Evolutionary conservation across 2,113 vertebrate genomes (phyloP).

Genomic region (Atractosteus spatula): DNA sequence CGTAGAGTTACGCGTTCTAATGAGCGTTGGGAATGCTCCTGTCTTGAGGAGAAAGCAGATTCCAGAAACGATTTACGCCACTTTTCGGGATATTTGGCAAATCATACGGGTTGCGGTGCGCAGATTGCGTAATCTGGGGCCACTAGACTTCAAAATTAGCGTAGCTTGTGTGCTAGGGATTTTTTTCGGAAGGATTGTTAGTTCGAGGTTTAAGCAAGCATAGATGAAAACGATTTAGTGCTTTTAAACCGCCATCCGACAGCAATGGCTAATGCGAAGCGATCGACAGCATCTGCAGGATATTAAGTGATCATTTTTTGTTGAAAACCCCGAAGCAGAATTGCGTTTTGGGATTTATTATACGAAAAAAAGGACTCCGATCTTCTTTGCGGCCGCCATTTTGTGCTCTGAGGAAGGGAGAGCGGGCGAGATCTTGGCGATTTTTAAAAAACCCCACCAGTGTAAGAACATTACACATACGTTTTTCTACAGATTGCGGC

Average conservation of each 20-base stretch:
- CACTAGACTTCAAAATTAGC: not conserved
- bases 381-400: slow-evolving; percentile 43
- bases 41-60: not conserved
- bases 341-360: slow-evolving; percentile 20
- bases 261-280: too few relatives aligned
- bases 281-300: too few relatives aligned
- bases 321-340: too few relatives aligned
- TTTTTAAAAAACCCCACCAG: not conserved
- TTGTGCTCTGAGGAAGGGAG: slow-evolving; percentile 37
- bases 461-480: too few relatives aligned
- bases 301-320: too few relatives aligned
- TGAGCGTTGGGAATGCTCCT: not conserved
- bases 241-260: not conserved
- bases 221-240: too few relatives aligned
- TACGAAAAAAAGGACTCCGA: slow-evolving; percentile 26
- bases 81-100: not conserved
- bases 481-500: too few relatives aligned
- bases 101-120: not conserved
- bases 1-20: not conserved
- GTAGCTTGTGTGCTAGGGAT: not conserved
- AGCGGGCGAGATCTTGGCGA: slow-evolving; percentile 11
- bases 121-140: not conserved
- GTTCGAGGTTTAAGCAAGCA: too few relatives aligned
- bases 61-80: not conserved
- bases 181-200: not conserved